Evolutionary conservation across 2,888 invertebrate genomes (phyloP).

Genomic region (Amphipoea oculea): DNA sequence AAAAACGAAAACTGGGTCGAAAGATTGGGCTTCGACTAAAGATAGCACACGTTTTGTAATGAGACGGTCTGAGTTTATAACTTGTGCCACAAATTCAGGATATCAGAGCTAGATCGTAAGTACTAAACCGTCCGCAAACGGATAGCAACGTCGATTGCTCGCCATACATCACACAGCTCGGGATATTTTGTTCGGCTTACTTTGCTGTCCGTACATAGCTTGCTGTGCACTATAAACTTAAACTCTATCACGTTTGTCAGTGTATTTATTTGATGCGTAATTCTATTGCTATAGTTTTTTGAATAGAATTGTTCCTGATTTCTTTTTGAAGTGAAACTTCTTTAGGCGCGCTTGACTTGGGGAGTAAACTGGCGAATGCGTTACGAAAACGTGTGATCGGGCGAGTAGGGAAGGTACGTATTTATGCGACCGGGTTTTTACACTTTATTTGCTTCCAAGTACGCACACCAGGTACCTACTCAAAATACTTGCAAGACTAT

Average conservation of each 20-base stretch:
- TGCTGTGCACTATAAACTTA: not conserved
- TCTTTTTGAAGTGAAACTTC: too few relatives aligned
- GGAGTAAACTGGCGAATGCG: too few relatives aligned
- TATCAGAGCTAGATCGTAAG: slow-evolving; percentile 54
- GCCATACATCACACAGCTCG: slow-evolving; percentile 65
- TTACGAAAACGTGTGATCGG: too few relatives aligned
- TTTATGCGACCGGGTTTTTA: too few relatives aligned
- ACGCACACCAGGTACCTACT: too few relatives aligned
- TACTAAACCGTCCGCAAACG: slow-evolving; percentile 57
- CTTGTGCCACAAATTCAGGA: slow-evolving; percentile 40
- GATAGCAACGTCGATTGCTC: slow-evolving; percentile 65
- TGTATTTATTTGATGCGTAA: slow-evolving; percentile 18
- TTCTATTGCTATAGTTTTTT: not conserved
- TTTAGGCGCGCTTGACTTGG: too few relatives aligned
- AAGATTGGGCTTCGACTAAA: not conserved
- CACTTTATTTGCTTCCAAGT: too few relatives aligned
- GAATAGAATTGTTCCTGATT: not conserved
- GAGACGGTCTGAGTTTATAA: not conserved
- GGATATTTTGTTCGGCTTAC: slow-evolving; percentile 50
- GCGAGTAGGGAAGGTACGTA: too few relatives aligned
- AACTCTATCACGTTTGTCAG: not conserved
- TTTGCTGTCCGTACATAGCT: slow-evolving; percentile 31
- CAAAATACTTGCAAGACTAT: too few relatives aligned
- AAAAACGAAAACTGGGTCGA: not conserved
- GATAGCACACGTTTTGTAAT: not conserved